Conservation (phyloP, 2,888 invertebrate species). For the Scaptomyza reducta region DNA sequence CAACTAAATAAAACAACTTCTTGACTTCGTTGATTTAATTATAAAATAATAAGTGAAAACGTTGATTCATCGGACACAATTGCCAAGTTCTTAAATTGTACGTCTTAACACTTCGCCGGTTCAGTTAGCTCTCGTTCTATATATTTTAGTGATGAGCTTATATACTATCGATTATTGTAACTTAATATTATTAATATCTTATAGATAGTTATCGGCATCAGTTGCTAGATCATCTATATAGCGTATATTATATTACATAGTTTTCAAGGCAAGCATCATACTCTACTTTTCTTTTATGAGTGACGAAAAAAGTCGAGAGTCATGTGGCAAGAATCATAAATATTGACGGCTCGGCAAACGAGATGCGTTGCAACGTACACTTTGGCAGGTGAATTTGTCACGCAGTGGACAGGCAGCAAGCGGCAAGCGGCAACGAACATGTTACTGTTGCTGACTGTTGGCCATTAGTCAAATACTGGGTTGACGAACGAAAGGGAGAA, state of each 20-base stretch:
- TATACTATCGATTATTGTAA: no score
- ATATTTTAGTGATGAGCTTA: no score
- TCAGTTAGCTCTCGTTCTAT: no score
- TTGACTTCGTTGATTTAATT: no score
- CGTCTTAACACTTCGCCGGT: no score
- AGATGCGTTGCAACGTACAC: constrained; percentile 28
- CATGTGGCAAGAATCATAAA: constrained; percentile 69
- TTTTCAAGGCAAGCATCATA: background rate
- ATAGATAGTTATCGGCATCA: no score
- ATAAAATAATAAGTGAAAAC: no score
- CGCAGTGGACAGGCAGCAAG: constrained; percentile 19
- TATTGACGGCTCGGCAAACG: constrained; percentile 54
- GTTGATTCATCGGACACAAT: no score
- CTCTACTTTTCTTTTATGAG: background rate
- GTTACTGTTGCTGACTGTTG: constrained; percentile 12
- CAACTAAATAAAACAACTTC: no score
- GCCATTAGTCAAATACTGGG: constrained; percentile 75
- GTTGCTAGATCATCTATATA: no score
- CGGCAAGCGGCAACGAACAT: background rate
- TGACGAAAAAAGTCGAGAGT: constrained; percentile 3
- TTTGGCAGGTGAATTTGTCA: constrained; percentile 76
- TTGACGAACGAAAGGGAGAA: constrained; percentile 53
- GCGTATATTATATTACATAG: background rate
- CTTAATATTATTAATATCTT: no score
- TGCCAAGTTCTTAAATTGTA: no score